Percentiles rank a stretch among this genome's conserved stretches.
Conservation (phyloP, 2,888 invertebrate genomes). For the Hirtodrosophila cameraria region DNA sequence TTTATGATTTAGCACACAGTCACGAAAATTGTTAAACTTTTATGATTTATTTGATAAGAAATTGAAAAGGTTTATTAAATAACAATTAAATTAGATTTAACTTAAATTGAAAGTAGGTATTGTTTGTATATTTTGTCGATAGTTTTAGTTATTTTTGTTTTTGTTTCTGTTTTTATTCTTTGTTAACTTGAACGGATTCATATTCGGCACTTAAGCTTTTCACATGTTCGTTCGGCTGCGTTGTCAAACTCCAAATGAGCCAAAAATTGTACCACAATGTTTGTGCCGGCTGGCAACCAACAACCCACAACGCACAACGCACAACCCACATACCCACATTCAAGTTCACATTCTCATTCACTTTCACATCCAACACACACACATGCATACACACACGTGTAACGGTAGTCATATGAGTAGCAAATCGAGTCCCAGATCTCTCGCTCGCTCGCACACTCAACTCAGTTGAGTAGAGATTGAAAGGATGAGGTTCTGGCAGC, state of each 20-base stretch:
- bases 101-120: too few relatives aligned
- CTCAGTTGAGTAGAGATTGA: background rate
- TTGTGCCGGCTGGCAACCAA: background rate
- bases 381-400: background rate
- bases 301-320: too few relatives aligned
- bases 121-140: too few relatives aligned
- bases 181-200: too few relatives aligned
- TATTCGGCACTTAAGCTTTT: background rate
- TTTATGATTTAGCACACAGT: too few relatives aligned
- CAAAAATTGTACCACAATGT: background rate
- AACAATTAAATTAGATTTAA: too few relatives aligned
- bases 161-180: background rate
- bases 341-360: background rate
- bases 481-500: background rate
- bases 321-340: background rate
- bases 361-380: background rate
- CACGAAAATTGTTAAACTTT: too few relatives aligned
- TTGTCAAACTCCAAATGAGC: constrained; percentile 44
- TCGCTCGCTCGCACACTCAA: constrained; percentile 1
- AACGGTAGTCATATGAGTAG: background rate
- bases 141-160: background rate
- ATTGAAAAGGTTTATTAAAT: too few relatives aligned
- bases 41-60: too few relatives aligned
- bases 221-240: constrained; percentile 17
- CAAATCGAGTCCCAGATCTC: background rate